Evolutionary conservation across 2,888 invertebrate species (phyloP).

Genomic region (Amiota mariae): DNA sequence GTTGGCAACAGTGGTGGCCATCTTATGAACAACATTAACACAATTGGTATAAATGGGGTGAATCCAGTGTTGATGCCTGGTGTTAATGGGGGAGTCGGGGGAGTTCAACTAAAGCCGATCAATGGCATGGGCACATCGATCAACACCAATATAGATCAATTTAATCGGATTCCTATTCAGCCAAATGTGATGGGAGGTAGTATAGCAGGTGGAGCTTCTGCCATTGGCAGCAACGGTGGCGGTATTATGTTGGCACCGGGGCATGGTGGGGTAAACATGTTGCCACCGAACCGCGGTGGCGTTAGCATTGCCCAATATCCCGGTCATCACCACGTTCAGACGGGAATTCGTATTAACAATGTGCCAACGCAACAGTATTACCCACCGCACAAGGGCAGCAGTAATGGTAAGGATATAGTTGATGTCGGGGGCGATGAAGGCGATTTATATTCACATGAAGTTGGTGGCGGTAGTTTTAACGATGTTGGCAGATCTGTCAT

Average conservation of each 20-base stretch:
- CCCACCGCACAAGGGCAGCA: conserved; percentile 66
- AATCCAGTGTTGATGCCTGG: conserved; percentile 49
- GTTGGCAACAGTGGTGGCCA: conserved; percentile 52
- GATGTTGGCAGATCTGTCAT: conserved; percentile 37
- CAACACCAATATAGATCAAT: conserved; percentile 73
- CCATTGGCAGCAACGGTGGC: conserved; percentile 46
- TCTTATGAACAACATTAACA: conserved; percentile 62
- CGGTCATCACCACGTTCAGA: conserved; percentile 65
- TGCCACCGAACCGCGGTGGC: conserved; percentile 58
- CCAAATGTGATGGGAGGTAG: conserved; percentile 66
- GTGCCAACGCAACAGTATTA: conserved; percentile 71
- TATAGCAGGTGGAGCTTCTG: conserved; percentile 51
- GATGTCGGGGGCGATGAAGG: conserved; percentile 45
- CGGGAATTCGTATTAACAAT: conserved; percentile 72
- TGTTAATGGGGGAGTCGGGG: conserved; percentile 41
- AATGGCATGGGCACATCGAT: conserved; percentile 67
- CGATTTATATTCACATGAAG: conserved; percentile 42
- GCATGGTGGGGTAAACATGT: conserved; percentile 65
- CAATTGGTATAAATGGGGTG: conserved; percentile 69
- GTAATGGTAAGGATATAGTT: conserved; percentile 53
- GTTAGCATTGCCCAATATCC: conserved; percentile 56
- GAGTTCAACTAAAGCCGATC: conserved; percentile 55
- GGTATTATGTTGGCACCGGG: conserved; percentile 61
- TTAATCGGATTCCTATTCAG: conserved; percentile 71
- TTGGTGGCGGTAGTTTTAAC: conserved; percentile 47